These are phyloP conservation scores for Crepidodera aurea DNA, from an alignment of 2,888 invertebrate genomes.

Conservation along the genomic window DNA sequence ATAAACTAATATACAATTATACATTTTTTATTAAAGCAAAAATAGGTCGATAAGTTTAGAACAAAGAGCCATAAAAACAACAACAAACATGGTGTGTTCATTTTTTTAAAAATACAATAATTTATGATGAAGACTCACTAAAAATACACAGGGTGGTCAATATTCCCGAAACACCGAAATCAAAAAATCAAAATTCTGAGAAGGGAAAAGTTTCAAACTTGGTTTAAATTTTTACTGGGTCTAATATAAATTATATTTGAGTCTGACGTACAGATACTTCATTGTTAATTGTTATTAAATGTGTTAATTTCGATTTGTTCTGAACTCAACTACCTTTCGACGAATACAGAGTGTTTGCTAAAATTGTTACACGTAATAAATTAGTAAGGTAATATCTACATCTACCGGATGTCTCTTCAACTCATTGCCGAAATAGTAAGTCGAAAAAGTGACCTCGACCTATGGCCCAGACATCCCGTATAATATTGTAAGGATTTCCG, in stretches of 20 bases:
- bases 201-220: no score
- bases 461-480: constrained; percentile 23
- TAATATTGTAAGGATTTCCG: constrained; percentile 39
- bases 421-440: constrained; percentile 13
- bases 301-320: constrained; percentile 12
- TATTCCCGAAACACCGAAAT: no score
- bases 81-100: neutral
- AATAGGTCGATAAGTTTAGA: constrained; percentile 25
- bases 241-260: no score
- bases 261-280: no score
- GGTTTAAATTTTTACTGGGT: no score
- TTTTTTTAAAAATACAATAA: neutral
- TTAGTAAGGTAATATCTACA: constrained; percentile 52
- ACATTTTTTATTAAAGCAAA: constrained; percentile 40
- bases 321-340: constrained; percentile 34
- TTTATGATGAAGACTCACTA: no score
- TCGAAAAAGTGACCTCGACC: constrained; percentile 11
- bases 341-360: constrained; percentile 42
- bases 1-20: constrained; percentile 52
- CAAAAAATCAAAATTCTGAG: no score
- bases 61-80: constrained; percentile 8
- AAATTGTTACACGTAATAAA: constrained; percentile 46
- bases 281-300: neutral
- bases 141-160: no score
- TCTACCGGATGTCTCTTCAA: constrained; percentile 34